phyloP scores from a whole-genome alignment of 2,888 invertebrate species.

The Limnephilus lunatus region DNA sequence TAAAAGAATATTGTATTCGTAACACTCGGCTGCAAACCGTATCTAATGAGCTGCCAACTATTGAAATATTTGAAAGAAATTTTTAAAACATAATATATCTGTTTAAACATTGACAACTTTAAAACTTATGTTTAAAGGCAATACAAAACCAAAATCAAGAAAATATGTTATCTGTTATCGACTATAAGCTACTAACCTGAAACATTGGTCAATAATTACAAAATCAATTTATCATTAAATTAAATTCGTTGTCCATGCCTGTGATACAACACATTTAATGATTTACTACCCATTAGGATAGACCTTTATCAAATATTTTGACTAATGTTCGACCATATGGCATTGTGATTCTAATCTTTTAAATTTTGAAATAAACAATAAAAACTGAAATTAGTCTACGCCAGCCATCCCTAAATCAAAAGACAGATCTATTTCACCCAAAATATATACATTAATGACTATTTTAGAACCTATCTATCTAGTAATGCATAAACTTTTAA shows the following conservation, averaged over 20 bases:
- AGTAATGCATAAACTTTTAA: no score
- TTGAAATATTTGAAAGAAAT: no score
- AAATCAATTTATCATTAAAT: not conserved
- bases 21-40: no score
- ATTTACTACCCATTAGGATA: not conserved
- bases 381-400: not conserved
- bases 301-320: slow-evolving; percentile 30
- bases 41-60: no score
- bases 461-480: not conserved
- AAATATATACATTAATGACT: not conserved
- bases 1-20: no score
- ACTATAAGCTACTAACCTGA: not conserved
- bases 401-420: not conserved
- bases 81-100: no score
- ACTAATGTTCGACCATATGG: slow-evolving; percentile 47
- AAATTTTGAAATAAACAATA: not conserved
- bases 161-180: no score
- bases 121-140: no score
- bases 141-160: no score
- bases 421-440: not conserved
- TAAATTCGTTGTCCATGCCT: slow-evolving; percentile 26
- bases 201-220: slow-evolving; percentile 35
- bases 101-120: no score
- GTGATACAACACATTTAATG: not conserved
- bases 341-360: not conserved